Base-by-base conservation (phyloP, 2,797 vertebrate genomes). In the Scyliorhinus canicula region DNA sequence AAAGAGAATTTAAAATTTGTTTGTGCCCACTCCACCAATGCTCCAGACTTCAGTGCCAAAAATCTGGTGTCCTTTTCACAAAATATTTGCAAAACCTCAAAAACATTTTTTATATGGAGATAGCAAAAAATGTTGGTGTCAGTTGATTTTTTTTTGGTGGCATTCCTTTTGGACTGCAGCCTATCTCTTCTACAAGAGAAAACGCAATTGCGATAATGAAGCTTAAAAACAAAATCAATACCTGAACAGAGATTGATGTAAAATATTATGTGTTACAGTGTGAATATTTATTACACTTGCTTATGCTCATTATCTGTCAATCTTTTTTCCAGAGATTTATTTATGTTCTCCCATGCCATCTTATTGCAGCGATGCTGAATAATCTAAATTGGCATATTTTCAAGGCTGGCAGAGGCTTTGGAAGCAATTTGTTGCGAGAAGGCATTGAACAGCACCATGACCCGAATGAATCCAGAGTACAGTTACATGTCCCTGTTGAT, bases 141-240 rank as follows among this genome's bases (percentile, higher is more conserved):
- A 90, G 86, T 31, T n/a, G 31, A 88, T 57, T 60, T 86, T 82
- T 47, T 60, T 35, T 63, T 63, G 60, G 55, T 50, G 47, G 55
- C n/a, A 60, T 63, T 60, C 55, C 55, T 40, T 57, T 91, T 91
- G 88, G 57, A 28, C 57, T 91, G n/a, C n/a, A 91, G 40, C 57
- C 57, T 40, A 65, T 40, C n/a, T 91, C 35, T 44, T 24, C 63
- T 44, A 40, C 21, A 40, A 44, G 88, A 91, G 57, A 40, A 65
- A 91, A 91, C 40, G 88, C 57, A 91, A 91, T 91, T 65, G 88
- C 24, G 57, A 91, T 91, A 91, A 91, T 91, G 88, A 91, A 91
- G 57, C n/a, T 91, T 91, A 63, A 91, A 91, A 63, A 44, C 57
- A 65, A 91, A 91, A 91, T 91, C 88, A 91, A 91, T 91, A 65